Conservation (phyloP, 2,888 invertebrate genomes). For the Pomacea canaliculata region DNA sequence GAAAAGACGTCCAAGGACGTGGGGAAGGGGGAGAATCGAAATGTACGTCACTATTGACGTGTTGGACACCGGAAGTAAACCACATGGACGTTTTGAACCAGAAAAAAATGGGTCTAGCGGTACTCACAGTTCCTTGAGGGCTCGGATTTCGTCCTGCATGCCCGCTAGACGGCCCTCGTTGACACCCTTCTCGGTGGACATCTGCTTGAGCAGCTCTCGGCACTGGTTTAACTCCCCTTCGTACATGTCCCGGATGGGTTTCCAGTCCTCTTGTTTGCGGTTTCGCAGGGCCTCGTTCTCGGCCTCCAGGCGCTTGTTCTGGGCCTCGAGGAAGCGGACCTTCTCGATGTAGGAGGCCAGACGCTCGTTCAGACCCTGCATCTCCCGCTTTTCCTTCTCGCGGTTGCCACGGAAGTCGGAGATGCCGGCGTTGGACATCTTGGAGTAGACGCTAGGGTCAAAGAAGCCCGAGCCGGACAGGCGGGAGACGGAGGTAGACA, state of each 20-base stretch:
- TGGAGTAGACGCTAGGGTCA: conserved; percentile 40
- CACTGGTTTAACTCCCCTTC: conserved; percentile 71
- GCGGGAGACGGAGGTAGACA: neutral
- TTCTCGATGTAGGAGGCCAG: conserved; percentile 73
- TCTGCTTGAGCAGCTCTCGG: conserved; percentile 69
- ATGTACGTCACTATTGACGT: neutral
- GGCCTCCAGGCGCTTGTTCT: conserved; percentile 62
- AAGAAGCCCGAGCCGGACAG: conserved; percentile 14
- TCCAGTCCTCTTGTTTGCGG: conserved; percentile 57
- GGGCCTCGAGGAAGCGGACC: conserved; percentile 67
- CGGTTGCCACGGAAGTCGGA: conserved; percentile 68
- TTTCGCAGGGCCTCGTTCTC: conserved; percentile 61
- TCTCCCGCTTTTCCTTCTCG: conserved; percentile 71
- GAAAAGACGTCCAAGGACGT: too few relatives aligned
- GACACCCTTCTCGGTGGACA: conserved; percentile 70
- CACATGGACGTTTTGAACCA: neutral
- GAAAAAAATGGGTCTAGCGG: neutral
- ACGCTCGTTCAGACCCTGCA: conserved; percentile 72
- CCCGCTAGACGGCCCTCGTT: conserved; percentile 70
- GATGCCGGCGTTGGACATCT: conserved; percentile 63
- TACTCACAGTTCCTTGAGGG: conserved; percentile 33
- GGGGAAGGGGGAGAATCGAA: too few relatives aligned
- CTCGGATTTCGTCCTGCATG: conserved; percentile 69
- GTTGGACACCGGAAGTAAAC: neutral
- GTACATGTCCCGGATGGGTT: conserved; percentile 68